Base-by-base conservation (phyloP, 1,140 invertebrate species). In the Subanguina moxae region DNA sequence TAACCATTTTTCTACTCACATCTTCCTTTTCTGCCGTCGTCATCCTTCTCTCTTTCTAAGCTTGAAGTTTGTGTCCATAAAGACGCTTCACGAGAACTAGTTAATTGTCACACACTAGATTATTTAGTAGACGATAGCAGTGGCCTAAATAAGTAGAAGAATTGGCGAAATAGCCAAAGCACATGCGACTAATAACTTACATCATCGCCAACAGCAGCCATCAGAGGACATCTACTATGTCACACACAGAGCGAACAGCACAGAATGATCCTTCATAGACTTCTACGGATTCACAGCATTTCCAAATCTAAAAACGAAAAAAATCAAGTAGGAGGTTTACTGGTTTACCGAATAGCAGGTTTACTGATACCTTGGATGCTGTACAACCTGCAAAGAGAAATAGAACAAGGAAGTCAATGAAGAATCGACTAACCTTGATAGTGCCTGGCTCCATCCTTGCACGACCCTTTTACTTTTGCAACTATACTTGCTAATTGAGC, bases 231-330 rank as follows among this genome's bases (percentile, higher is more conserved):
- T 57, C 89, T 87, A 76, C 88, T 89, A 84, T 98, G 95, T 85
- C 97, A 52, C 89, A 89, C 8, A 97, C 91, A 70, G 89, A 87
- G 63, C 95, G 86, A 45, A 98, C 88, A 17, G 92, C 93, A 76
- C 84, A 62, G 84, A 85, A 72, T 88, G 87, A 76, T 86, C 76
- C 42, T 81, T 85, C 75, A 97, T 86, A 25, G 90, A 92, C 84
- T 96, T 93, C 84, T 97, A 97, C 0, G 95, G 94, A 85, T 93
- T 93, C 9, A 90, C 90, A 21, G 92, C 93, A 97, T 87, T 86
- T 97, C 94, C 82, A 97, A 85, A 86, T 97, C 94, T 85, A 97
- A 97, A 91, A 91, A 89, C 64, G 90, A 86, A 82, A 95, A 88
- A 84, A 92, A n/a, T n/a, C n/a, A n/a, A n/a, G n/a, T n/a, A n/a